Percentiles rank a stretch among this genome's conserved stretches.
Evolutionary conservation across 2,113 vertebrate genomes (phyloP).

Genomic region (Solenodon paradoxus): DNA sequence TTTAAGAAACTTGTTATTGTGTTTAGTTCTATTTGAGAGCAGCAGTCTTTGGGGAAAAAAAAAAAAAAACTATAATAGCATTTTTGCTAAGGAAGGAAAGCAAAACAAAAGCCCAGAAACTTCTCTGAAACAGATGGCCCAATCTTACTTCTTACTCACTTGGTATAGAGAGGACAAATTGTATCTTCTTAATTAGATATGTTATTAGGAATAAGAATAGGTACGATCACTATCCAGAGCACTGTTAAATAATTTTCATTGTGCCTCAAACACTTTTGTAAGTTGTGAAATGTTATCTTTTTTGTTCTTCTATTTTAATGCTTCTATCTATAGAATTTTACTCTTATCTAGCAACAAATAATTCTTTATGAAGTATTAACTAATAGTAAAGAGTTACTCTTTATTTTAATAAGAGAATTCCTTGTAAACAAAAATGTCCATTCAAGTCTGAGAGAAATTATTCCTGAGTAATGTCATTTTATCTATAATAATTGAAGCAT

Average conservation of each 20-base stretch:
- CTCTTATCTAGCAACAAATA: not conserved
- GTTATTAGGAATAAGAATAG: not conserved
- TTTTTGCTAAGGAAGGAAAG: not conserved
- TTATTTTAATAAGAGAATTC: not conserved
- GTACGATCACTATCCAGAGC: not conserved
- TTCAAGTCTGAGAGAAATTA: constrained; percentile 1
- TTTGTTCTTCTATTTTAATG: not conserved
- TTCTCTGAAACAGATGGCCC: not conserved
- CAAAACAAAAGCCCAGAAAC: not conserved
- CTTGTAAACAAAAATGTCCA: not conserved
- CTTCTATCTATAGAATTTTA: not conserved
- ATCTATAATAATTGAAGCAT: not conserved
- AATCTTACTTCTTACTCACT: not conserved
- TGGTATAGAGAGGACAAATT: not conserved
- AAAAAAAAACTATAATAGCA: too few relatives aligned
- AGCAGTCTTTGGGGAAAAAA: not conserved
- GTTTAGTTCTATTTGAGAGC: constrained; percentile 5
- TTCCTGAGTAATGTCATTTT: not conserved
- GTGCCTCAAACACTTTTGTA: constrained; percentile 3
- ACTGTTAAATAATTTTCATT: not conserved
- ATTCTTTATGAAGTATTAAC: not conserved
- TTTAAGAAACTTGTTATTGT: not conserved
- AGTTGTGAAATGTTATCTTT: not conserved
- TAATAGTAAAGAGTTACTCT: not conserved
- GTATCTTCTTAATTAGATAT: not conserved